Percentiles rank a stretch among this genome's conserved stretches.
phyloP scores from a whole-genome alignment of 2,797 vertebrate species.

The Atherinosoma microstoma region DNA sequence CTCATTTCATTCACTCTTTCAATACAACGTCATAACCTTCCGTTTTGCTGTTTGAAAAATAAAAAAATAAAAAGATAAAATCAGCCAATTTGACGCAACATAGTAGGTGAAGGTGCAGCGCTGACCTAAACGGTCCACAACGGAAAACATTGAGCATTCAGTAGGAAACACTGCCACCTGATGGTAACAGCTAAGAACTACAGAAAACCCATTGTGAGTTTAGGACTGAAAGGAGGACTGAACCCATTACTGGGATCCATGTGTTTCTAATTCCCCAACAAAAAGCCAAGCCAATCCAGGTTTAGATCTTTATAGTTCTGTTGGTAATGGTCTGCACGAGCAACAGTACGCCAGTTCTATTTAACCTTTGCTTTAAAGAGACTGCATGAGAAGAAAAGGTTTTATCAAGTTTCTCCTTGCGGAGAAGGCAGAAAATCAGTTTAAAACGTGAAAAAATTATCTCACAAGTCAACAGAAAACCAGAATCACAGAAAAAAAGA shows the following conservation, averaged over 20 bases:
- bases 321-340: conserved; percentile 54
- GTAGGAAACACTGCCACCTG: conserved; percentile 66
- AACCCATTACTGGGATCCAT: conserved; percentile 47
- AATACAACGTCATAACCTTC: neutral
- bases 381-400: conserved; percentile 23
- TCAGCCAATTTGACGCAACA: neutral
- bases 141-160: neutral
- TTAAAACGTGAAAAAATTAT: neutral
- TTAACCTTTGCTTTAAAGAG: conserved; percentile 52
- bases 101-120: neutral
- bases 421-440: conserved; percentile 15
- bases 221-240: conserved; percentile 23
- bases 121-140: neutral
- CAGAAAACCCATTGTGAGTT: conserved; percentile 17
- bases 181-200: conserved; percentile 30
- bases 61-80: neutral
- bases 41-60: no score
- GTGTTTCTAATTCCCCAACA: conserved; percentile 69
- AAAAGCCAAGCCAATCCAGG: conserved; percentile 40
- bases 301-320: conserved; percentile 49
- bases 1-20: conserved; percentile 12
- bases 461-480: neutral
- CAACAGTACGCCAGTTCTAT: conserved; percentile 5
- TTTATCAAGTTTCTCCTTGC: conserved; percentile 18
- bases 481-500: neutral